Evolutionary conservation across 1,140 invertebrate genomes (phyloP), one percentile per base, ranked within the genome.

Genomic region (Copidosoma floridanum): DNA sequence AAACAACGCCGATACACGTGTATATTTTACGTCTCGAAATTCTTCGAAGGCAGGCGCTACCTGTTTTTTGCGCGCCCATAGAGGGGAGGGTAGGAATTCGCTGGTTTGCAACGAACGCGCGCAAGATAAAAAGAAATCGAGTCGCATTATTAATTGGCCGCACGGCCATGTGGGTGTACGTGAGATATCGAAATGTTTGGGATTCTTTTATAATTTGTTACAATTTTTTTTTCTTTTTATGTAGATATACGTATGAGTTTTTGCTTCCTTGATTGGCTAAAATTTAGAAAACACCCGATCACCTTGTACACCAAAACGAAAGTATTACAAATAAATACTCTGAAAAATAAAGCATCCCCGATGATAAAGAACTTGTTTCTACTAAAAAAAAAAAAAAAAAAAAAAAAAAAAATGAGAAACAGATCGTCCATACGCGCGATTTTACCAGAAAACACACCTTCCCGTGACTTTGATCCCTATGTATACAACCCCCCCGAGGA

Each of bases 11-110:
- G 40, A 61, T n/a, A n/a, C n/a, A n/a, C n/a, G n/a, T n/a, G n/a
- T n/a, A n/a, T 61, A 61, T 61, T 61, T 61, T 51, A 61, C 44
- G 7, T 48, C 29, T 43, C 51, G 59, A 48, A 61, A 55, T 55
- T 50, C 52, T 18, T 40, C 37, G 52, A 50, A 61, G 52, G 52
- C 41, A 47, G 51, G 37, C 24, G 59, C 59, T 61, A 61, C 59
- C 59, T 61, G 59, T 61, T 61, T 56, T 61, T 53, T 44, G 43
- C 23, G 20, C 20, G 12, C 11, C 6, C 6, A 12, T 32, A 32
- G 29, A 8, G 12, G n/a, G 12, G 43, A 21, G 27, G 12, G 27
- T n/a, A n/a, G 2, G 41, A 23, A 29, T 23, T 56, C 44, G 41
- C 53, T n/a, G n/a, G n/a, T n/a, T n/a, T n/a, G n/a, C n/a, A n/a